These are phyloP conservation scores for Schizotus pectinicornis DNA, from an alignment of 2,888 invertebrate genomes.

Conservation along the genomic window DNA sequence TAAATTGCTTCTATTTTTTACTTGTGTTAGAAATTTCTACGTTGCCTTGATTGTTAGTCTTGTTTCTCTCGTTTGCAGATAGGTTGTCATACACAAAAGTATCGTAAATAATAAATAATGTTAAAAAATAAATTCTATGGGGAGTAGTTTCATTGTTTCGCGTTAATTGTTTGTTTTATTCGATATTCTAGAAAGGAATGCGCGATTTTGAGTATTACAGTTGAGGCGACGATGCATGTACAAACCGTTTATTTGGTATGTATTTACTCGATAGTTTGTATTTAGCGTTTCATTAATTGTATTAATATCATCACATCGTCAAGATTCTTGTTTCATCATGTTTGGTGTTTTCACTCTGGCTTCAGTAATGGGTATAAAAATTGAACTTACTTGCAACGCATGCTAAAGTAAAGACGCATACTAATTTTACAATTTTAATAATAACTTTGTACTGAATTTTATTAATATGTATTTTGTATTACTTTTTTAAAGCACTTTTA, in stretches of 20 bases:
- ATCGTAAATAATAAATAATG: neutral
- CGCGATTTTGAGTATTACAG: too few relatives aligned
- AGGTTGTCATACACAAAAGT: too few relatives aligned
- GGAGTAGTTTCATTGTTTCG: too few relatives aligned
- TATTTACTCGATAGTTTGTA: neutral
- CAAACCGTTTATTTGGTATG: neutral
- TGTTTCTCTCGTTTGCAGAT: too few relatives aligned
- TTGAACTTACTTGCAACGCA: slow-evolving; percentile 23
- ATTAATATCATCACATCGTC: neutral
- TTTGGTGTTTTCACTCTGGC: slow-evolving; percentile 20
- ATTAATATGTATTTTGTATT: slow-evolving; percentile 43
- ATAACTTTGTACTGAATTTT: slow-evolving; percentile 44
- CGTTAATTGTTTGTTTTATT: too few relatives aligned
- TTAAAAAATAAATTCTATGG: neutral
- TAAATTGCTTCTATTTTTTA: neutral
- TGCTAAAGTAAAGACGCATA: slow-evolving; percentile 28
- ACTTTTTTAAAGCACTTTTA: slow-evolving; percentile 45
- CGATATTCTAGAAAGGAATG: too few relatives aligned
- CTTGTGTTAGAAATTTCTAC: neutral
- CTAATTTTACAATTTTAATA: slow-evolving; percentile 39
- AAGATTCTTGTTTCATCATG: slow-evolving; percentile 5
- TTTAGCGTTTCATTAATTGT: slow-evolving; percentile 1
- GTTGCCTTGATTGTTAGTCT: too few relatives aligned
- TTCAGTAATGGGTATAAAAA: slow-evolving; percentile 29
- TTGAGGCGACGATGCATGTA: too few relatives aligned